These are phyloP conservation scores for Cuniculus paca DNA, from an alignment of 2,797 vertebrate genomes.

Conservation along the genomic window DNA sequence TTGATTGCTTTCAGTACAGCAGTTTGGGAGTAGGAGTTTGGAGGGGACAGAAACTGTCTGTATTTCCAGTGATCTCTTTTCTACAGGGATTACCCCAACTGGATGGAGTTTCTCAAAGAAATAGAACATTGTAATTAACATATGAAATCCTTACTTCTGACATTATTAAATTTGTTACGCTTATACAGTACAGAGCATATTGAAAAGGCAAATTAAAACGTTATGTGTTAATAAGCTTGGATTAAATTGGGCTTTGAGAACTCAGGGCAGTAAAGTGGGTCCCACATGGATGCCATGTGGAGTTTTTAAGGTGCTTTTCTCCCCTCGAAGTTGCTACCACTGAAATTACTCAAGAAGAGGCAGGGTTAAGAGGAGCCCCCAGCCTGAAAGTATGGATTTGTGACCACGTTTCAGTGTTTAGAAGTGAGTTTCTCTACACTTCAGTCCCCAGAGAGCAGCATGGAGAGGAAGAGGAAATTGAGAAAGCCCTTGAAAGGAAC, in stretches of 20 bases:
- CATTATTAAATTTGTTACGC: conserved; percentile 85
- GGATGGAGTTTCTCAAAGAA: conserved; percentile 81
- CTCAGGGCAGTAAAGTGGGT: conserved; percentile 35
- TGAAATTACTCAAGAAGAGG: conserved; percentile 4
- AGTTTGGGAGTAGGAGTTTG: conserved; percentile 7
- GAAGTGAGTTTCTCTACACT: conserved; percentile 1
- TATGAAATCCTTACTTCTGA: conserved; percentile 85
- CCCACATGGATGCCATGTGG: conserved; percentile 38
- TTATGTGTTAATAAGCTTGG: conserved; percentile 69
- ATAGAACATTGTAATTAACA: conserved; percentile 88
- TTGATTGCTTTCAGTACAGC: neutral
- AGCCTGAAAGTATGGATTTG: neutral
- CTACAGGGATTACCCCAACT: conserved; percentile 82
- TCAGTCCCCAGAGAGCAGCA: fast-evolving
- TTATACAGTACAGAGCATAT: conserved; percentile 70
- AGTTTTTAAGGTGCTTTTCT: conserved; percentile 56
- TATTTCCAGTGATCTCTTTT: conserved; percentile 75
- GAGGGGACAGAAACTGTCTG: neutral
- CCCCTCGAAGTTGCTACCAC: conserved; percentile 37
- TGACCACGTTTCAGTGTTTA: neutral
- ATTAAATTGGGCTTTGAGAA: conserved; percentile 79
- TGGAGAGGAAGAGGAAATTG: conserved; percentile 50
- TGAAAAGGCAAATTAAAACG: conserved; percentile 83
- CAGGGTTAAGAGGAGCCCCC: neutral
- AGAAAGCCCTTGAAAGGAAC: conserved; percentile 31